Evolutionary conservation across 2,888 invertebrate species (phyloP), one percentile per base, ranked within the genome.

Genomic region (Metellina segmentata): DNA sequence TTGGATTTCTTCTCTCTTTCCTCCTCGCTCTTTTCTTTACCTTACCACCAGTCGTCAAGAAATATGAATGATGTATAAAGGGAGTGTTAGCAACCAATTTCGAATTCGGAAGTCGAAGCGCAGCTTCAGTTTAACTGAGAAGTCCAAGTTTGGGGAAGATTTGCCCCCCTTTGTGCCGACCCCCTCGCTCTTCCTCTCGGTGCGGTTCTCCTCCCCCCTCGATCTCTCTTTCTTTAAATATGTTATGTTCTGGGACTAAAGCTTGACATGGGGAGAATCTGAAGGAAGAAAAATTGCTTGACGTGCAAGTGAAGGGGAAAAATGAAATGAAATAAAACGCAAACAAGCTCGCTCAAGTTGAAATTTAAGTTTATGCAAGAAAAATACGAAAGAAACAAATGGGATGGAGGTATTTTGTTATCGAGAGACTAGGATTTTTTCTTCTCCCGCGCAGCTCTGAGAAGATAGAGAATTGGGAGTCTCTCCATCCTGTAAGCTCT

Each of bases 51-150:
- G 88, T 92, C 91, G 85, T 89, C 88, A 88, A 88, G 88, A 92
- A 92, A 92, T 92, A 92, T 92, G 91, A 89, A 92, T 92, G 91
- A 92, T 92, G 89, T 85, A 92, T 92, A 88, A 92, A 92, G 91
- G 89, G 91, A 81, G 89, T 92, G 91, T 92, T 85, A 92, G 91
- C 91, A 89, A 89, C 89, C 91, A 92, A 92, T 92, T 92, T 89
- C 91, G 75, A 85, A 92, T 92, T 92, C 91, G 77, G 72, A 91
- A 91, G 90, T 91, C 86, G 91, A 86, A 87, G 61, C 86, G 85
- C 90, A 52, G 81, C 90, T 91, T 90, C 81, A 85, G 81, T 90
- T 85, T 85, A 89, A 89, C 83, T 83, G 89, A 72, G 90, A 85
- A 72, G 78, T 81, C 72, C 71, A 81, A 48, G 69, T 83, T 83